A percentile compares a stretch with the other conserved stretches of the same genome.
phyloP scores from a whole-genome alignment of 2,797 vertebrate species.

The Calcarius lapponicus region DNA sequence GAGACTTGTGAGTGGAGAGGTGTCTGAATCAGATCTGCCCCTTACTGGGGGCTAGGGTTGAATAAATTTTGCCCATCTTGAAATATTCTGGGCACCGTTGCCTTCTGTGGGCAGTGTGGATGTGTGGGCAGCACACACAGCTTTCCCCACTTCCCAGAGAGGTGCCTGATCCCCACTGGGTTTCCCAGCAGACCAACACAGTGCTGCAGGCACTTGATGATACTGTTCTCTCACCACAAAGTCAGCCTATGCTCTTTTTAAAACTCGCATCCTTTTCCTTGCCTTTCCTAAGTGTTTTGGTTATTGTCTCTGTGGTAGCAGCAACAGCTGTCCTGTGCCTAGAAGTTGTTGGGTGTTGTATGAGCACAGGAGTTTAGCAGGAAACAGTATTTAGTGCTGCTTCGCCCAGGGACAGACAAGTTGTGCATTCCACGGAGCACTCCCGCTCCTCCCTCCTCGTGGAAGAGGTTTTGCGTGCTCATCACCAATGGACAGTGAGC shows the following conservation, averaged over 20 bases:
- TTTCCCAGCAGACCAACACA: background rate
- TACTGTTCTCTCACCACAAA: background rate
- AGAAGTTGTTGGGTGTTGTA: background rate
- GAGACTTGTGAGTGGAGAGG: background rate
- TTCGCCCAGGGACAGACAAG: background rate
- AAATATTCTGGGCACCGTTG: slow-evolving; percentile 16
- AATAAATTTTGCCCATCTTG: background rate
- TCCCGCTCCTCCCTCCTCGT: fast-evolving
- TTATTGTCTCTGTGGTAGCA: background rate
- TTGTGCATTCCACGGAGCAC: fast-evolving
- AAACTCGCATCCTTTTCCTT: background rate
- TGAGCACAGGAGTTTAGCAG: background rate
- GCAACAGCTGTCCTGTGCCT: background rate
- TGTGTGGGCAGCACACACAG: background rate
- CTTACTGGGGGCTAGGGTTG: background rate
- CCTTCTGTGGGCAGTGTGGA: background rate
- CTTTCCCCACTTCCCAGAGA: background rate
- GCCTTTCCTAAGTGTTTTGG: background rate
- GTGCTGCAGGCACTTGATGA: background rate
- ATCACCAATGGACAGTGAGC: background rate
- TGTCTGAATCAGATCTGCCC: background rate
- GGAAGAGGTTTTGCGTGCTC: background rate
- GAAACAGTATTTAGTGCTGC: background rate
- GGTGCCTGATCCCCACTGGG: background rate
- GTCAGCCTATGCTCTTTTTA: background rate